phyloP scores from a whole-genome alignment of 2,888 invertebrate species.

The Polia nebulosa region DNA sequence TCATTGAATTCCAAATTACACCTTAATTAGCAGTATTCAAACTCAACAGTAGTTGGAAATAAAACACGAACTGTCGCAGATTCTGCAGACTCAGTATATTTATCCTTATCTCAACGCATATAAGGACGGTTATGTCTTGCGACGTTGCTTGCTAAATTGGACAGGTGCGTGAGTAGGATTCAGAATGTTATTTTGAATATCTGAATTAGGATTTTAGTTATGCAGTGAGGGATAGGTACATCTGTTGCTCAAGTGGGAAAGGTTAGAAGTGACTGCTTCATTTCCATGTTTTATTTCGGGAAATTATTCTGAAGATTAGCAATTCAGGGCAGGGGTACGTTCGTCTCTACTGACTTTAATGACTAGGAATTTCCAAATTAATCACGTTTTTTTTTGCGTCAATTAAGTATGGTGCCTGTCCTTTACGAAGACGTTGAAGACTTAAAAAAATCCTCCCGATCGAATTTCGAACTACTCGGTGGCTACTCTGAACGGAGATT shows the following conservation, averaged over 20 bases:
- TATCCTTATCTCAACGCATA: accelerated
- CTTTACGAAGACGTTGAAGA: no score
- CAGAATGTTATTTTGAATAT: conserved; percentile 50
- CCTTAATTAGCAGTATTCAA: conserved; percentile 50
- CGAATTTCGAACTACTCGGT: no score
- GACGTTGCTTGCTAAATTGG: conserved; percentile 10
- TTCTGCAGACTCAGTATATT: conserved; percentile 9
- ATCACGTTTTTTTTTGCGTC: no score
- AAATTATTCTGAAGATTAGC: neutral
- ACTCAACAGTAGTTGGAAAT: conserved; percentile 31
- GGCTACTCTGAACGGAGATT: no score
- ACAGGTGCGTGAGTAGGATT: conserved; percentile 37
- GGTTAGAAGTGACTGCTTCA: conserved; percentile 1
- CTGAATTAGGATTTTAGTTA: conserved; percentile 46
- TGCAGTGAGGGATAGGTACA: conserved; percentile 33
- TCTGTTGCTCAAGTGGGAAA: conserved; percentile 13
- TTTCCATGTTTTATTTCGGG: conserved; percentile 1
- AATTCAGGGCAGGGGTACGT: neutral
- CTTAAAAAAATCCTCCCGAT: no score
- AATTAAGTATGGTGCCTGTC: no score
- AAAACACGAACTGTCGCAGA: conserved; percentile 13
- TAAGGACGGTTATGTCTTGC: conserved; percentile 22
- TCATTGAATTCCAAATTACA: conserved; percentile 37
- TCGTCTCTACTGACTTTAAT: no score
- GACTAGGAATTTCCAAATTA: no score